Evolutionary conservation across 2,113 vertebrate species (phyloP).

Genomic region (Oncorhynchus clarkii): DNA sequence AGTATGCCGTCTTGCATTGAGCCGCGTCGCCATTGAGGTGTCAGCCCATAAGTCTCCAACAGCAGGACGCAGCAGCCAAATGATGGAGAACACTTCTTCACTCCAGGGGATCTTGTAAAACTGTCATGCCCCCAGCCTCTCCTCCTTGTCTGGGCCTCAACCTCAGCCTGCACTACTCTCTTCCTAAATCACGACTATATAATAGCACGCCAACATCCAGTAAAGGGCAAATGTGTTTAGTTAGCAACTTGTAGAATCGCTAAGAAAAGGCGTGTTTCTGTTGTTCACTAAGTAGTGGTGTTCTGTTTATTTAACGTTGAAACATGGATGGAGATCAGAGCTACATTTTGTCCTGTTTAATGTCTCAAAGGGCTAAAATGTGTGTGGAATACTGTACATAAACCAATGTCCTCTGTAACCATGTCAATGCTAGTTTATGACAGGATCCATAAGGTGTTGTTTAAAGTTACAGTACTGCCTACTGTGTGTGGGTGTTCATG

Average conservation of each 20-base stretch:
- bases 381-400: too few relatives aligned
- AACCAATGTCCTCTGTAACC: too few relatives aligned
- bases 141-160: conserved; percentile 25
- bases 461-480: too few relatives aligned
- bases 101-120: conserved; percentile 70
- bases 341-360: too few relatives aligned
- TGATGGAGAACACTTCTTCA: conserved; percentile 56
- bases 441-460: too few relatives aligned
- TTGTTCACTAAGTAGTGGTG: not conserved
- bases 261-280: not conserved
- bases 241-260: conserved; percentile 44
- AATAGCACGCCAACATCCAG: conserved; percentile 50
- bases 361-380: too few relatives aligned
- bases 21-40: conserved; percentile 49
- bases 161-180: not conserved
- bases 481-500: not conserved
- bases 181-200: conserved; percentile 54
- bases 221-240: conserved; percentile 65
- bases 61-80: conserved; percentile 36
- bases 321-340: too few relatives aligned
- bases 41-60: conserved; percentile 57
- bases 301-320: not conserved
- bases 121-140: conserved; percentile 53
- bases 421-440: too few relatives aligned
- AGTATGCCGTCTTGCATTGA: conserved; percentile 47